phyloP scores from a whole-genome alignment of 2,797 vertebrate genomes.

The Allobates femoralis region DNA sequence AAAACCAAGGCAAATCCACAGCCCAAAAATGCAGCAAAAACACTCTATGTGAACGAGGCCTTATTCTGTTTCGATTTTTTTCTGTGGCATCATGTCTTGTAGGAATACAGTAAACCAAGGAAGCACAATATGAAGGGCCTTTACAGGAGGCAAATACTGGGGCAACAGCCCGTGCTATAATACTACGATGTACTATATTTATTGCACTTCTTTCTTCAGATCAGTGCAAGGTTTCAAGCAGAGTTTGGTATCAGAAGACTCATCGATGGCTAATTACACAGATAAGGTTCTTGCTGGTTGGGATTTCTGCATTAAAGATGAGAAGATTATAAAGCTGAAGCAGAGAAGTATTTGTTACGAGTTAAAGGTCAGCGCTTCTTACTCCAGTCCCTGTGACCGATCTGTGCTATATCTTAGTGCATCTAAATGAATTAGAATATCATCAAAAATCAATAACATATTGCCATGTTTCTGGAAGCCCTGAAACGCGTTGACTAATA shows the following conservation, averaged over 20 bases:
- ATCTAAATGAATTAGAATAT: too few relatives aligned
- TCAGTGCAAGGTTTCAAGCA: conserved; percentile 79
- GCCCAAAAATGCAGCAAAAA: too few relatives aligned
- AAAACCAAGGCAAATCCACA: too few relatives aligned
- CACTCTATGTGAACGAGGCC: too few relatives aligned
- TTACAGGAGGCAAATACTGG: not conserved
- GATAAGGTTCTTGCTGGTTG: conserved; percentile 83
- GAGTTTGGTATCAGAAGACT: conserved; percentile 78
- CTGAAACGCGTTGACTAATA: too few relatives aligned
- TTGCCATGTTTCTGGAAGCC: too few relatives aligned
- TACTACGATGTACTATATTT: not conserved
- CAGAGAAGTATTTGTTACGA: conserved; percentile 82
- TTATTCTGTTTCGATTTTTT: too few relatives aligned
- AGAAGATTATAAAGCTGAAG: conserved; percentile 77
- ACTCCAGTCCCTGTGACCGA: not conserved
- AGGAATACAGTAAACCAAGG: too few relatives aligned
- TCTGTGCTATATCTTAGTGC: not conserved
- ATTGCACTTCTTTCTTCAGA: conserved; percentile 67
- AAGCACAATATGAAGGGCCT: not conserved
- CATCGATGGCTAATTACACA: conserved; percentile 80
- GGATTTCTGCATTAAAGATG: conserved; percentile 83
- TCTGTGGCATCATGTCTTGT: too few relatives aligned
- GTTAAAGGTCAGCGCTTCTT: conserved; percentile 78
- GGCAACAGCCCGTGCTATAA: not conserved
- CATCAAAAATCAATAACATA: too few relatives aligned